Base-by-base conservation (phyloP, 2,888 invertebrate species). In the Pheosia tremula region DNA sequence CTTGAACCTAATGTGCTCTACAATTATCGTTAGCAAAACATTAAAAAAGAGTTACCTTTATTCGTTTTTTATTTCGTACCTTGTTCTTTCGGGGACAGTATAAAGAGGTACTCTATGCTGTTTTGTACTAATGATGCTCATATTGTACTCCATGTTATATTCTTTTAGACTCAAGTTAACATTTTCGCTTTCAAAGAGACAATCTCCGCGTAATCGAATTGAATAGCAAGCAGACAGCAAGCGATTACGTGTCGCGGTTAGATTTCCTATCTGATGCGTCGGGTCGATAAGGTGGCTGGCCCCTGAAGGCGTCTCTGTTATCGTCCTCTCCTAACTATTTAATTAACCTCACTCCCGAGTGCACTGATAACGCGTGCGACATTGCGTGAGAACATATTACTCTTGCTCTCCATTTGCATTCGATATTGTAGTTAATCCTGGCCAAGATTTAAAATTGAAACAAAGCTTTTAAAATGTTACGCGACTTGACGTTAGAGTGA, bases 281-380 rank as follows among this genome's bases (percentile, higher is more conserved):
- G 80, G 83, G 82, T 86, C 87, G 91, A 91, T 91, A 90, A 89
- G 80, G 79, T 82, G 82, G 81, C 80, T 78, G 82, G 82, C 83
- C 82, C 80, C 87, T 86, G 85, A 85, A 89, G 88, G 82, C 86
- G 84, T 85, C 85, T 83, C 76, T 83, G 77, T 87, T 90, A 90
- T 91, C 87, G 84, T 70, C 65, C 78, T 81, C 84, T 85, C 81
- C 78, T 84, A 87, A 88, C 88, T 88, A 89, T 91, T 91, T 91
- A 90, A 92, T 92, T 91, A 92, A 91, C 89, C 88, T 82, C 86
- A 81, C 84, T 81, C 77, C 75, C 74, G 83, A 86, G 84, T 86
- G 85, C 86, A 83, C 77, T 85, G 90, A 91, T 91, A 90, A 86
- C 78, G 63, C 64, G 62, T 62, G 77, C 75, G 83, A 83, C 80